Conservation (phyloP, 1,140 invertebrate genomes). For the Leptoteleia sp. region DNA sequence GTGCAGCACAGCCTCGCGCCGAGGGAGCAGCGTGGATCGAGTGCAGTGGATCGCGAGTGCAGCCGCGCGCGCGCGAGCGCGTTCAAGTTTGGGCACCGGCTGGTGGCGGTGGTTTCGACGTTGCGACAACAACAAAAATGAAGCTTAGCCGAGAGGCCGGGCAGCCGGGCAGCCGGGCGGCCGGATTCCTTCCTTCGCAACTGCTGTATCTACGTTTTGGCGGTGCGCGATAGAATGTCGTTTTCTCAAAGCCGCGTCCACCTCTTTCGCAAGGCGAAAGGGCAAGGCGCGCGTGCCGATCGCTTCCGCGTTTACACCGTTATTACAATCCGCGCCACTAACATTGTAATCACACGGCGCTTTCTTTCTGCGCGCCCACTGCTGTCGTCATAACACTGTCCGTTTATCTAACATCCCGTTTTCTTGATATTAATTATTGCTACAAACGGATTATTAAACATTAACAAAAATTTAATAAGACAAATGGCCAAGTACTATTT, state of each 20-base stretch:
- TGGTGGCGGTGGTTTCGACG: constrained; percentile 55
- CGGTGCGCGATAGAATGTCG: constrained; percentile 64
- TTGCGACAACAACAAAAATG: constrained; percentile 52
- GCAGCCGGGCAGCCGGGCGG: too few species aligned
- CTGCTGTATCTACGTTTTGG: constrained; percentile 44
- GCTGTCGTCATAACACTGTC: too few species aligned
- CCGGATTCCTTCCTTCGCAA: constrained; percentile 3
- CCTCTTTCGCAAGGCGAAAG: constrained; percentile 66
- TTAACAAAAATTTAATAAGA: too few species aligned
- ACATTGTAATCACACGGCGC: too few species aligned
- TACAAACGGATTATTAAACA: too few species aligned
- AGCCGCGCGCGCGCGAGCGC: constrained; percentile 28
- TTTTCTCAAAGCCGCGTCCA: constrained; percentile 47
- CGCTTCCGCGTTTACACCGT: constrained; percentile 76
- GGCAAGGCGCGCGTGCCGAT: constrained; percentile 74
- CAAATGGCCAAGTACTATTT: too few species aligned
- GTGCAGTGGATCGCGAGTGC: too few species aligned
- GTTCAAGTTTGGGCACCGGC: constrained; percentile 42
- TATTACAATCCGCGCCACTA: constrained; percentile 60
- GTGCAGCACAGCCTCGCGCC: constrained; percentile 24
- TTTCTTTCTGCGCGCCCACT: too few species aligned
- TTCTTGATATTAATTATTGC: too few species aligned
- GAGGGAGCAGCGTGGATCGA: constrained; percentile 11
- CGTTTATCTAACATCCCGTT: too few species aligned
- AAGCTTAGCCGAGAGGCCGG: constrained; percentile 49